A percentile compares a stretch with the other conserved stretches of the same genome.
Evolutionary conservation across 2,113 vertebrate genomes (phyloP).

Genomic region (Merops nubicus): DNA sequence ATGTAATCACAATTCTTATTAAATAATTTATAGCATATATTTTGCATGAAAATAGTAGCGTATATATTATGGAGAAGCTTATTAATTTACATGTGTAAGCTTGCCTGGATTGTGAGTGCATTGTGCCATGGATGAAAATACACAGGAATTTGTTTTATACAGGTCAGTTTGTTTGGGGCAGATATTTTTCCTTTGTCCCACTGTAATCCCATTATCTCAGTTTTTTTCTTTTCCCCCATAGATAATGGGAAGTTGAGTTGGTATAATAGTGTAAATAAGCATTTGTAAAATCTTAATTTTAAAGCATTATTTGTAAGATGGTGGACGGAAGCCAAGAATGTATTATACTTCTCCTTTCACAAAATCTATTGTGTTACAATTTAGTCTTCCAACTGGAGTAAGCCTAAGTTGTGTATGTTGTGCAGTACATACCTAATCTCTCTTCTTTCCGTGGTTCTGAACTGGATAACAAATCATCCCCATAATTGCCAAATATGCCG

Average conservation of each 20-base stretch:
- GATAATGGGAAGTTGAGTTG: neutral
- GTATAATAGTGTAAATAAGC: neutral
- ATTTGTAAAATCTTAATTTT: neutral
- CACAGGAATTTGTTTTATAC: neutral
- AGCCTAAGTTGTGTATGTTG: neutral
- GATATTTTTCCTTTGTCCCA: neutral
- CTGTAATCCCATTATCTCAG: neutral
- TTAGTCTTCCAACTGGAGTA: neutral
- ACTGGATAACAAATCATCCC: neutral
- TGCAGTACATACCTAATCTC: neutral
- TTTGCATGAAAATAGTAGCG: neutral
- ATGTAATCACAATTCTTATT: neutral
- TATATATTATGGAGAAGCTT: neutral
- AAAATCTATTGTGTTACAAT: neutral
- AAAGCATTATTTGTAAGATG: neutral
- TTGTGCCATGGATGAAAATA: neutral
- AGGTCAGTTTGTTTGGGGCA: neutral
- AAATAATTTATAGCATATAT: neutral
- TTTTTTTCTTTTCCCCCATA: neutral
- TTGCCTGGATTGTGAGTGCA: neutral
- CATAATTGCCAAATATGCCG: accelerated
- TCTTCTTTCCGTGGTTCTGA: neutral
- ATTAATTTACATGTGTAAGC: neutral
- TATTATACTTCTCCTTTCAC: neutral
- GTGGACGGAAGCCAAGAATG: neutral